Evolutionary conservation across 2,888 invertebrate species (phyloP), one percentile per base, ranked within the genome.

Genomic region (Mythimna ferrago): DNA sequence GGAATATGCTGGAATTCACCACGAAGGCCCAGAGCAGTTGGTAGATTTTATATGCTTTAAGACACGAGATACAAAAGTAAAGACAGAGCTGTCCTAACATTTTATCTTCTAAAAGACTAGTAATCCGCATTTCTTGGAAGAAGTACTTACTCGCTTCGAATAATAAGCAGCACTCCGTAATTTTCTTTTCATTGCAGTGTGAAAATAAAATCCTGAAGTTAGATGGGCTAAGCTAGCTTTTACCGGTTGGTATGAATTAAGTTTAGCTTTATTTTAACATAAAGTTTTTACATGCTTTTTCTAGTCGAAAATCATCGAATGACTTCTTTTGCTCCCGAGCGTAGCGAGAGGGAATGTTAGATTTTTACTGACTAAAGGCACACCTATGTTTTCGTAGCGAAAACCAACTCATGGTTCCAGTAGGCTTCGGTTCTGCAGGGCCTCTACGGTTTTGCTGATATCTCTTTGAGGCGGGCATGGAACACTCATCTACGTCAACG

Each of bases 81-180:
- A 48, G 32, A 48, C 7, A 53, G 32, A 32, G 65, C 32, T 53
- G 53, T 6, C 58, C 19, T 19, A 48, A 32, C 56, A 65, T 19
- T 67, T 74, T 32, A 61, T 57, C 56, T 53, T 53, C 53, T 35
- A 9, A 38, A 53, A 58, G 44, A 53, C 32, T 44, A 53, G 62
- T 70, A 63, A 76, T 62, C 54, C 65, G 41, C 54, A 26, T 63
- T 70, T 16, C 65, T 70, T 51, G 11, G 32, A 62, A 70, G 32
- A 62, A 70, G 51, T 57, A 61, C 65, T 58, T 62, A 65, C 70
- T 26, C 44, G 81, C 64, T 41, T 35, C 51, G 81, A 78, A 78
- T 78, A 81, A 32, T 53, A 78, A 81, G 66, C 5, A 76, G 76
- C 64, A 76, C 65, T 81, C 16, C 6, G 70, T 76, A 81, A 66